phyloP scores from a whole-genome alignment of 2,888 invertebrate species.

The Lycia hirtaria region DNA sequence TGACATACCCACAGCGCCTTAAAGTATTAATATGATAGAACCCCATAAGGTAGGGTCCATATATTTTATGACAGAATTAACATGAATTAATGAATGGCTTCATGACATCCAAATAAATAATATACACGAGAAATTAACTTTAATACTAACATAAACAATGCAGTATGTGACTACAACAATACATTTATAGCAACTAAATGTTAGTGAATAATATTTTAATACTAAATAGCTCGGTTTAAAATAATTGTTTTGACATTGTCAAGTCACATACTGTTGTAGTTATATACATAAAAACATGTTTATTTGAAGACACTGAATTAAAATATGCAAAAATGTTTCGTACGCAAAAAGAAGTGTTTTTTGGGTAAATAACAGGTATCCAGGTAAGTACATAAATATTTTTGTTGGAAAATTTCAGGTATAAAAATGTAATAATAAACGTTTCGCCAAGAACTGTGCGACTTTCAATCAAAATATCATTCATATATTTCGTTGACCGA shows the following conservation, averaged over 20 bases:
- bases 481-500: no score
- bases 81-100: neutral
- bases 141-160: neutral
- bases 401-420: neutral
- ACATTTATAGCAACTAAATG: neutral
- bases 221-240: neutral
- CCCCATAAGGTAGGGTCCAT: no score
- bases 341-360: neutral
- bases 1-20: no score
- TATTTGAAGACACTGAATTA: constrained; percentile 23
- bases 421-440: neutral
- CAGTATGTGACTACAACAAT: constrained; percentile 7
- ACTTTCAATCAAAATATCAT: neutral
- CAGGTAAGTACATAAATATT: no score
- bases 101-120: neutral
- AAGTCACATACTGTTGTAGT: constrained; percentile 6
- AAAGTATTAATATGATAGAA: no score
- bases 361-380: neutral
- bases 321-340: neutral
- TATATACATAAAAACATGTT: neutral
- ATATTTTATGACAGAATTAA: no score
- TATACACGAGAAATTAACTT: neutral
- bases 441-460: neutral
- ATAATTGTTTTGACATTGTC: constrained; percentile 17
- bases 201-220: neutral